Evolutionary conservation across 2,888 invertebrate species (phyloP).

Genomic region (Biston betularia): DNA sequence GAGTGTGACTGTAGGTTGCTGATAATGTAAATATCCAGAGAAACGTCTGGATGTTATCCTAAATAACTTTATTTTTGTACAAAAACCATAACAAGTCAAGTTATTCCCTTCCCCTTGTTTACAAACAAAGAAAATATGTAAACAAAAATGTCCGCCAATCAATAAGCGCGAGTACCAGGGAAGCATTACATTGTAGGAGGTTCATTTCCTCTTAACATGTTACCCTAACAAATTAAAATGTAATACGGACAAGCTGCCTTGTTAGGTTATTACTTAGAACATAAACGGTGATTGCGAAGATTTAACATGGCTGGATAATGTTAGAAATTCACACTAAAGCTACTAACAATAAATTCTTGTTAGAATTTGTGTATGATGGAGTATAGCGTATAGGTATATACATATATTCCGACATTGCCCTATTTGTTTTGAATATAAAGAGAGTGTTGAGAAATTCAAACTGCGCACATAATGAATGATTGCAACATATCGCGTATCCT

Average conservation of each 20-base stretch:
- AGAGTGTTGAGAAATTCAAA: slow-evolving; percentile 18
- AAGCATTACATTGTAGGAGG: slow-evolving; percentile 48
- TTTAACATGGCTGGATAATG: slow-evolving; percentile 38
- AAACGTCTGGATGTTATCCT: no score
- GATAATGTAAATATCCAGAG: no score
- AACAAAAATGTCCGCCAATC: slow-evolving; percentile 53
- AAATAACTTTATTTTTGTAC: neutral
- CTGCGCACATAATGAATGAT: slow-evolving; percentile 34
- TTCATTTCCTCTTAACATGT: slow-evolving; percentile 53
- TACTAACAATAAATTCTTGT: slow-evolving; percentile 7
- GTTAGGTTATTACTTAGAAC: neutral
- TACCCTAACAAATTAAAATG: slow-evolving; percentile 52
- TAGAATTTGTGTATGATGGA: slow-evolving; percentile 47
- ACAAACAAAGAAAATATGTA: slow-evolving; percentile 52
- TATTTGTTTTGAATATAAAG: neutral
- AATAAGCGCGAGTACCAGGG: slow-evolving; percentile 63
- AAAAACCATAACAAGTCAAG: neutral
- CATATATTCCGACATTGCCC: slow-evolving; percentile 43
- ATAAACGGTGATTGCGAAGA: slow-evolving; percentile 17
- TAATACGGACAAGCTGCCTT: neutral
- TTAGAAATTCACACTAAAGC: slow-evolving; percentile 27
- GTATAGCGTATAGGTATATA: slow-evolving; percentile 35
- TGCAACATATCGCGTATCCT: slow-evolving; percentile 36
- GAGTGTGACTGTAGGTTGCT: no score
- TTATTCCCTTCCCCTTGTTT: slow-evolving; percentile 43